A percentile compares a stretch with the other conserved stretches of the same genome.
These are phyloP conservation scores for Henricia sp. DNA, from an alignment of 53 echinoderm and acorn worm species.

Conservation along the genomic window DNA sequence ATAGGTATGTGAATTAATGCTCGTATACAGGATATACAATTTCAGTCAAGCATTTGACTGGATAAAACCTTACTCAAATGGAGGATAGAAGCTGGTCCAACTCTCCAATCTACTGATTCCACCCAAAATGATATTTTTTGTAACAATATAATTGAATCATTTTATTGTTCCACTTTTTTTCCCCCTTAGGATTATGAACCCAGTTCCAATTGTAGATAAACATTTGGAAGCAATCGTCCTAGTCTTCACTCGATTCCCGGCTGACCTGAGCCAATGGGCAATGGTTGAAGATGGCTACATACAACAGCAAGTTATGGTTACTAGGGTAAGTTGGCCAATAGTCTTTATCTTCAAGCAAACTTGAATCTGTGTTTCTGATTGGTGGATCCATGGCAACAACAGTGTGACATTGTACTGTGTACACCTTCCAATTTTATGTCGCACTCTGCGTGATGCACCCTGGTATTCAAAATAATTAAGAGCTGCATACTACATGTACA, in stretches of 20 bases:
- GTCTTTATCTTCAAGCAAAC: too few species aligned
- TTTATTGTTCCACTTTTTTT: background rate
- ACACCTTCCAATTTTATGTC: too few species aligned
- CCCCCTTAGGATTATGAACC: conserved; percentile 85
- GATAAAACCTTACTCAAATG: too few species aligned
- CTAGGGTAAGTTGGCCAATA: conserved; percentile 85
- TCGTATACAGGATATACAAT: too few species aligned
- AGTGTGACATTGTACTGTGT: too few species aligned
- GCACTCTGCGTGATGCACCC: too few species aligned
- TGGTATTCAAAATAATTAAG: too few species aligned
- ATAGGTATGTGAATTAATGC: too few species aligned
- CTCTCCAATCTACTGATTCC: background rate
- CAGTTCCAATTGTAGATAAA: conserved; percentile 84
- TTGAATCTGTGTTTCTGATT: too few species aligned
- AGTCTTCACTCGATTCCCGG: conserved; percentile 74
- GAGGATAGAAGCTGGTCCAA: background rate
- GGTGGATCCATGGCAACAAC: too few species aligned
- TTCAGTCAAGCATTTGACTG: too few species aligned
- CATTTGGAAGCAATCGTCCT: conserved; percentile 74
- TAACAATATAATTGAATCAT: background rate
- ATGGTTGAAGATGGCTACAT: conserved; percentile 66
- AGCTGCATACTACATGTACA: too few species aligned
- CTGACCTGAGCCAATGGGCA: conserved; percentile 74
- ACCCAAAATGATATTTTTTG: background rate
- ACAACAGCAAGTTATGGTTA: conserved; percentile 79